Percentiles rank a stretch among this genome's conserved stretches.
Evolutionary conservation across 2,113 vertebrate species (phyloP).

Genomic region (Progne subis): DNA sequence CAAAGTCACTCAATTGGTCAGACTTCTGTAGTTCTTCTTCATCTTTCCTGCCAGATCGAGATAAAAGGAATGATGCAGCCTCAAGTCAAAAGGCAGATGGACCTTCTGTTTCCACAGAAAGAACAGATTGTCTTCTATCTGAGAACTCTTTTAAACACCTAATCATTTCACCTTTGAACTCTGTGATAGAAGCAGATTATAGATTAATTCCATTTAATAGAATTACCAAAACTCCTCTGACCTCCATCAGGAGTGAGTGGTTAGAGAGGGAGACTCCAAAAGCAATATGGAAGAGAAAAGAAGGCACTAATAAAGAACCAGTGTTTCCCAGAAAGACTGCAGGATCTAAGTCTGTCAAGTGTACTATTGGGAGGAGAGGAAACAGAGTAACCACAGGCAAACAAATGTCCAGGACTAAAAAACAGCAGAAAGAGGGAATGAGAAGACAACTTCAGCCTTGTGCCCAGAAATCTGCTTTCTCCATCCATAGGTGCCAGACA

Average conservation of each 20-base stretch:
- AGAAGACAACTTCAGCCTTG: slow-evolving; percentile 43
- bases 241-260: neutral
- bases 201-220: slow-evolving; percentile 50
- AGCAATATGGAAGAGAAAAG: slow-evolving; percentile 54
- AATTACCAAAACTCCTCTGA: slow-evolving; percentile 17
- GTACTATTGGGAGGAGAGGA: slow-evolving; percentile 16
- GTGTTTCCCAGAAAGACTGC: slow-evolving; percentile 12
- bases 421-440: slow-evolving; percentile 55
- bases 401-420: slow-evolving; percentile 44
- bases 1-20: slow-evolving; percentile 48
- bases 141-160: slow-evolving; percentile 58
- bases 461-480: slow-evolving; percentile 50
- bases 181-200: slow-evolving; percentile 21
- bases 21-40: slow-evolving; percentile 56
- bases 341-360: slow-evolving; percentile 33
- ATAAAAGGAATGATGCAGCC: slow-evolving; percentile 41
- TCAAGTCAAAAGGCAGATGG: slow-evolving; percentile 44
- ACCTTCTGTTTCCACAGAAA: slow-evolving; percentile 48
- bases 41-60: slow-evolving; percentile 25
- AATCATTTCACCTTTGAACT: slow-evolving; percentile 54
- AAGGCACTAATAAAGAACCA: slow-evolving; percentile 27
- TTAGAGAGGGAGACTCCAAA: slow-evolving; percentile 56
- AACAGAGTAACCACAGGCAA: slow-evolving; percentile 21
- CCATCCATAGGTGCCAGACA: slow-evolving; percentile 35
- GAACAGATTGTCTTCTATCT: slow-evolving; percentile 14